A percentile compares a stretch with the other conserved stretches of the same genome.
Conservation (phyloP, 1,140 invertebrate species). For the Drosophila suzukii region DNA sequence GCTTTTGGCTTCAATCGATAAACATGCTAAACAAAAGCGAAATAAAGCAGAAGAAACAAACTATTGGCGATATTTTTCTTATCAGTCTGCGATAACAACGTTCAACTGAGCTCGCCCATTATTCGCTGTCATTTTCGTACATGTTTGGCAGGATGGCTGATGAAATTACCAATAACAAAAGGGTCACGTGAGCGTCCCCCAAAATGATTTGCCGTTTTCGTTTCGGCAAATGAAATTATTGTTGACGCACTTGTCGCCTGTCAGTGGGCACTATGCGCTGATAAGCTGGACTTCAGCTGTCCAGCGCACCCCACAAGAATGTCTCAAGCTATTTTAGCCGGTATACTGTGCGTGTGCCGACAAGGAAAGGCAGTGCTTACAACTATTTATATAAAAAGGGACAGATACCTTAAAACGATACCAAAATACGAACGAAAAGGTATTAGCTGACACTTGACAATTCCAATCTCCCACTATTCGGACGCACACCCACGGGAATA, state of each 20-base stretch:
- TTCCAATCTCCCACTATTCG: not conserved
- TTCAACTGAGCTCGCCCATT: constrained; percentile 12
- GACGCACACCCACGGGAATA: not conserved
- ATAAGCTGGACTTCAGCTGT: not conserved
- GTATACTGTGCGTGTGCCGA: no score
- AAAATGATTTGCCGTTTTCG: constrained; percentile 18
- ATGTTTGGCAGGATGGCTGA: not conserved
- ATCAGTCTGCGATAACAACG: constrained; percentile 26
- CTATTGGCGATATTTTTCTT: constrained; percentile 9
- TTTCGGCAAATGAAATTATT: not conserved
- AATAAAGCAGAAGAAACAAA: constrained; percentile 2
- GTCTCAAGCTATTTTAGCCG: not conserved
- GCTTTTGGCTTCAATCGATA: constrained; percentile 69
- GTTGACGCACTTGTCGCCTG: constrained; percentile 10
- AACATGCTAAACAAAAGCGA: constrained; percentile 29
- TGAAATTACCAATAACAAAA: constrained; percentile 42
- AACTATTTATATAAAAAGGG: no score
- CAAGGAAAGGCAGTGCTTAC: no score
- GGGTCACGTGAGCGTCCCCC: constrained; percentile 34
- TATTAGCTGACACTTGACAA: not conserved
- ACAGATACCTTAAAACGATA: no score
- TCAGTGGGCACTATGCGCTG: not conserved
- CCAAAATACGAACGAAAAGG: no score
- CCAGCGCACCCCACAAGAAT: constrained; percentile 2
- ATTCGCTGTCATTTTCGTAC: constrained; percentile 2